Conservation (phyloP, 2,113 vertebrate genomes). For the Perccottus glenii region DNA sequence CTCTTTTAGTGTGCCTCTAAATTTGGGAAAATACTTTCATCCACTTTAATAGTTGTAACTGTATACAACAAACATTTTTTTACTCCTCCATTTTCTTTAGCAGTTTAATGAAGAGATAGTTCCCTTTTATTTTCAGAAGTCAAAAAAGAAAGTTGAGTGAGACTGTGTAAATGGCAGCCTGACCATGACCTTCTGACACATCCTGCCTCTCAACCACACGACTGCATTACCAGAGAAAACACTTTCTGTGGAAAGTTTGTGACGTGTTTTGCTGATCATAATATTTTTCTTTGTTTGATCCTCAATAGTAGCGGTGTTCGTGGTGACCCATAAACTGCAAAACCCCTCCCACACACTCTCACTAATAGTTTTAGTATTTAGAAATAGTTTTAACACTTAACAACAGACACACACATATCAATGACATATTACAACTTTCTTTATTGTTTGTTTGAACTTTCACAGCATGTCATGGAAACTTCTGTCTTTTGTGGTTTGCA, state of each 20-base stretch:
- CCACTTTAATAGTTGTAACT: too few species aligned
- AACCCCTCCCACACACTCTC: conserved; percentile 41
- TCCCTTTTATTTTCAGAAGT: too few species aligned
- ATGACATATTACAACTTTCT: too few species aligned
- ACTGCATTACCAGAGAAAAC: conserved; percentile 38
- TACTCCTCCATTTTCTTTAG: too few species aligned
- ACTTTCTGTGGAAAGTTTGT: conserved; percentile 53
- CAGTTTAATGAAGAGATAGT: too few species aligned
- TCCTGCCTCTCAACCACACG: conserved; percentile 54
- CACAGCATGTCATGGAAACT: conserved; percentile 19
- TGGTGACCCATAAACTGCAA: not conserved
- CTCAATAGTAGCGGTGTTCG: not conserved
- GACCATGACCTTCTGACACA: conserved; percentile 62
- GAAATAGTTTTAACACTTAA: too few species aligned
- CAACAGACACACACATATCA: too few species aligned
- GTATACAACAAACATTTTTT: too few species aligned
- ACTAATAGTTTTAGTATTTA: conserved; percentile 37
- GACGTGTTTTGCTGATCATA: conserved; percentile 33
- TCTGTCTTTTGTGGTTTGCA: not conserved
- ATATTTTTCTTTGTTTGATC: not conserved
- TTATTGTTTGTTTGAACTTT: not conserved
- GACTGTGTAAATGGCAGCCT: conserved; percentile 18
- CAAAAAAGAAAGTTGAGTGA: not conserved
- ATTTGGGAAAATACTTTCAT: too few species aligned
- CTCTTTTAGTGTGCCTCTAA: too few species aligned